A percentile compares a stretch with the other conserved stretches of the same genome.
Evolutionary conservation across 2,888 invertebrate genomes (phyloP).

Genomic region (Athalia rosae): DNA sequence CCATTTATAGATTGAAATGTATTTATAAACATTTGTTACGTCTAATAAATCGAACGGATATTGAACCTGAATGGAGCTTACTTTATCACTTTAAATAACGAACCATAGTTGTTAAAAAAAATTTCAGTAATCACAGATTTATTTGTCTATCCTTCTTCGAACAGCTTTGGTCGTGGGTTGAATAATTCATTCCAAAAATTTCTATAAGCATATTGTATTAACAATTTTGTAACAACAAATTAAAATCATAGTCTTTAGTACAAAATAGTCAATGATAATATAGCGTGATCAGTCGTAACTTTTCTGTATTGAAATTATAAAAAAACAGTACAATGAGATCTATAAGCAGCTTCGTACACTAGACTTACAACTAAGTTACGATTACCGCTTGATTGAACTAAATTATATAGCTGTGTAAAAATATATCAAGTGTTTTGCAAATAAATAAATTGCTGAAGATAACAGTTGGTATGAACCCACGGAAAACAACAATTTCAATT

Average conservation of each 20-base stretch:
- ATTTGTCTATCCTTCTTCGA: not conserved
- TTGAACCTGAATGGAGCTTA: not conserved
- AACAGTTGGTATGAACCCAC: conserved; percentile 26
- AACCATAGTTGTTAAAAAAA: not conserved
- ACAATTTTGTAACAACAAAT: conserved; percentile 31
- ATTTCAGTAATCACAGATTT: not conserved
- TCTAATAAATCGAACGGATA: conserved; percentile 16
- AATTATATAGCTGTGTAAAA: conserved; percentile 9
- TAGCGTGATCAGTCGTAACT: not conserved
- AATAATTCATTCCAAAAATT: not conserved
- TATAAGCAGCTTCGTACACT: not conserved
- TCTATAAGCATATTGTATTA: conserved; percentile 40
- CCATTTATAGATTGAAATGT: not conserved
- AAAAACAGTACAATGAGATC: conserved; percentile 1
- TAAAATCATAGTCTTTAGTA: conserved; percentile 16
- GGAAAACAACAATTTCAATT: not conserved
- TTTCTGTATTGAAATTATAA: not conserved
- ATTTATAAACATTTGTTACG: conserved; percentile 8
- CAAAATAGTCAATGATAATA: conserved; percentile 26
- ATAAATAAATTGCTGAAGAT: conserved; percentile 2
- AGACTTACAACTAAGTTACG: conserved; percentile 4
- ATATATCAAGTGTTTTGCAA: conserved; percentile 17
- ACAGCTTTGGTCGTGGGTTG: not conserved
- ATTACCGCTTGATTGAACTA: not conserved
- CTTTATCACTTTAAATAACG: not conserved